phyloP scores from a whole-genome alignment of 2,797 vertebrate genomes.

The Tragopan temminckii region DNA sequence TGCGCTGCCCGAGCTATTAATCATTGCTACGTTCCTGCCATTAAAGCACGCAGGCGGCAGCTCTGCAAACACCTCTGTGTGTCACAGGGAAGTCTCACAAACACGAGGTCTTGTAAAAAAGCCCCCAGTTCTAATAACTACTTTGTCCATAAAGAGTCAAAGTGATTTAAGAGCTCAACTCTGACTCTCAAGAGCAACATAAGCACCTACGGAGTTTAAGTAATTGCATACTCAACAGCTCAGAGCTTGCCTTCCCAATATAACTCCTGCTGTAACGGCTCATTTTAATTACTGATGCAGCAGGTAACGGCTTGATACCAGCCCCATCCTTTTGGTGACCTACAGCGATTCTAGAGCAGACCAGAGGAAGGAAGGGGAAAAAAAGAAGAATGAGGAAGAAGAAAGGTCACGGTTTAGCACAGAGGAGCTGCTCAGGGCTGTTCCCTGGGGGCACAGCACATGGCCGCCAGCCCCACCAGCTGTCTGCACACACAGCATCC shows the following conservation, averaged over 20 bases:
- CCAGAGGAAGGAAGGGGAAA: background rate
- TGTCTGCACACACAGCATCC: background rate
- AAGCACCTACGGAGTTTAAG: constrained; percentile 53
- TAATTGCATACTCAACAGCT: background rate
- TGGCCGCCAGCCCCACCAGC: background rate
- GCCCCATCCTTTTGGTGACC: background rate
- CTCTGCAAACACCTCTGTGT: constrained; percentile 14
- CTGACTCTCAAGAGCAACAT: constrained; percentile 47
- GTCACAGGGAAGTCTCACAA: constrained; percentile 16
- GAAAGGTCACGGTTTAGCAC: background rate
- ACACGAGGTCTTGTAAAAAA: constrained; percentile 12
- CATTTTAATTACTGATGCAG: constrained; percentile 17
- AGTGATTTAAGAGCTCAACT: constrained; percentile 57
- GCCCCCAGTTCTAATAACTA: constrained; percentile 33
- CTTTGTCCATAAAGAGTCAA: constrained; percentile 43
- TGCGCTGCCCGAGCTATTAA: constrained; percentile 36
- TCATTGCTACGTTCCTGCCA: constrained; percentile 30
- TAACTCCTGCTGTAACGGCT: background rate
- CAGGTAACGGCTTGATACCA: background rate
- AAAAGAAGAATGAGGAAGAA: rapidly evolving
- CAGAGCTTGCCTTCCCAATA: background rate
- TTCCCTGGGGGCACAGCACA: constrained; percentile 2
- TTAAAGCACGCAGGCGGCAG: background rate
- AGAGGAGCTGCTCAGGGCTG: background rate
- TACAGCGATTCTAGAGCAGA: background rate